A percentile compares a stretch with the other conserved stretches of the same genome.
These are phyloP conservation scores for Crambe crambe DNA, from an alignment of 37 sponge, comb jelly and placozoan genomes.

Conservation along the genomic window DNA sequence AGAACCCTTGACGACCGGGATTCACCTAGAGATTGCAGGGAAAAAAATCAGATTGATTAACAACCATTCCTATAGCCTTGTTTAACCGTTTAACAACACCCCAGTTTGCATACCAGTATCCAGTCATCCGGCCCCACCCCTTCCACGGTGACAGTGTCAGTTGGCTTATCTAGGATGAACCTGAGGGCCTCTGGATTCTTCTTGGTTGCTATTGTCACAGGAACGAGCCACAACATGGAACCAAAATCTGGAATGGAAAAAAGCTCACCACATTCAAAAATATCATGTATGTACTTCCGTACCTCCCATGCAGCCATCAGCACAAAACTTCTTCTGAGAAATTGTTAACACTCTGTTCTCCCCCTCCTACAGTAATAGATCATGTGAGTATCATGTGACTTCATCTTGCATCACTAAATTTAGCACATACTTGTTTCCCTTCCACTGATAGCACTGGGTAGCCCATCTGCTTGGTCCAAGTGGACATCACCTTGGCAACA, in stretches of 20 bases:
- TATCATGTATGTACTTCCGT: neutral
- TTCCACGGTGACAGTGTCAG: no score
- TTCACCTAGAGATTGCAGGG: no score
- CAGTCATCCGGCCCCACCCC: conserved; percentile 54
- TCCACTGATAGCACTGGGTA: conserved; percentile 86
- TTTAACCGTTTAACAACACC: no score
- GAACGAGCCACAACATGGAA: conserved; percentile 34
- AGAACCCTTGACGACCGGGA: conserved; percentile 77
- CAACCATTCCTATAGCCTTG: no score
- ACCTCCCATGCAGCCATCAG: conserved; percentile 78
- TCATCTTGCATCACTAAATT: no score
- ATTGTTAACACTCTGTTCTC: conserved; percentile 53
- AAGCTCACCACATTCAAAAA: conserved; percentile 2
- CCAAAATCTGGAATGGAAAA: neutral
- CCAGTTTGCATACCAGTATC: no score
- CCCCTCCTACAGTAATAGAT: conserved; percentile 61
- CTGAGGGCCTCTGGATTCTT: no score
- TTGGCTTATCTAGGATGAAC: no score
- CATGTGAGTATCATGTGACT: no score
- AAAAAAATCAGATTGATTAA: no score
- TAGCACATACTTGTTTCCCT: conserved; percentile 57
- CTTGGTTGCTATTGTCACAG: no score
- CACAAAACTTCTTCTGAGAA: conserved; percentile 82
- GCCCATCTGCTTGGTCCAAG: conserved; percentile 95
- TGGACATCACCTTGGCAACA: no score